phyloP scores from a whole-genome alignment of 2,797 vertebrate species.

The Helicolenus hilgendorfi region DNA sequence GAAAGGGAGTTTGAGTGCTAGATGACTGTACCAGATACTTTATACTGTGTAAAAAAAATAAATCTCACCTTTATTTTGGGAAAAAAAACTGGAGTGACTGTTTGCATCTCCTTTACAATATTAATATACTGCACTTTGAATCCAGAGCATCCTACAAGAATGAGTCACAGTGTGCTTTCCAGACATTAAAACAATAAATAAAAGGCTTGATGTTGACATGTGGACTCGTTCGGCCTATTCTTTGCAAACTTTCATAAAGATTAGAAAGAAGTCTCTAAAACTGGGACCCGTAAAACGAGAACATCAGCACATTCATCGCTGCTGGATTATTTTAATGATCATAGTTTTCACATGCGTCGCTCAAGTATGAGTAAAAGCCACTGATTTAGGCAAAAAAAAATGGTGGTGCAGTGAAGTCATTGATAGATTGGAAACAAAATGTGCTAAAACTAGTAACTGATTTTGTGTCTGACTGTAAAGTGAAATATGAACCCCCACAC shows the following conservation, averaged over 20 bases:
- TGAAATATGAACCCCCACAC: neutral
- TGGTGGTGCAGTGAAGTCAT: neutral
- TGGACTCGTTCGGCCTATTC: neutral
- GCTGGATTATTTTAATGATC: neutral
- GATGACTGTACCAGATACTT: conserved; percentile 35
- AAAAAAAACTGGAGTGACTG: neutral
- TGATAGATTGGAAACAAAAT: neutral
- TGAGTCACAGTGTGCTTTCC: neutral
- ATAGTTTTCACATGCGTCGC: neutral
- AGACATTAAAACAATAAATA: conserved; percentile 33
- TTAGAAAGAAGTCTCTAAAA: neutral
- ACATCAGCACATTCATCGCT: neutral
- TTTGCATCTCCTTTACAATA: neutral
- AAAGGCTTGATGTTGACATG: neutral
- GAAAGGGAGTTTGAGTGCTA: neutral
- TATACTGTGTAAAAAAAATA: conserved; percentile 49
- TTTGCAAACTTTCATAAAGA: neutral
- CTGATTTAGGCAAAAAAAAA: neutral
- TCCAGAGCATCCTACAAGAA: neutral
- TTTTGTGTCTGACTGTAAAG: neutral
- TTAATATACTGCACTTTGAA: neutral
- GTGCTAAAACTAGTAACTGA: neutral
- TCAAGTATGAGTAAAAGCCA: neutral
- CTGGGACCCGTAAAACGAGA: neutral
- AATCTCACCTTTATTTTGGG: conserved; percentile 53